A percentile compares a stretch with the other conserved stretches of the same genome.
phyloP scores from a whole-genome alignment of 2,797 vertebrate genomes.

The Craterocephalus amniculus region DNA sequence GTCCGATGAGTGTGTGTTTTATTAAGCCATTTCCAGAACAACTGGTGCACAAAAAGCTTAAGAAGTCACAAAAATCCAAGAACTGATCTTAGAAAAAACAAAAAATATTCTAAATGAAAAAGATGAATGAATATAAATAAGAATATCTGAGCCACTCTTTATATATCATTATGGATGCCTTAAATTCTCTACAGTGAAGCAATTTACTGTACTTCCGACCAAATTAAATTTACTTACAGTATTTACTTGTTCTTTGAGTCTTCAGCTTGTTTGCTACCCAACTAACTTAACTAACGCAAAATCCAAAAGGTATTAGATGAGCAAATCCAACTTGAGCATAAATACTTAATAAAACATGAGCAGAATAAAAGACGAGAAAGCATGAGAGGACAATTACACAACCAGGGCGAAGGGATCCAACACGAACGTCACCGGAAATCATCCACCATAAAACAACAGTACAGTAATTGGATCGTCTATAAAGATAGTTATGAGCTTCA shows the following conservation, averaged over 20 bases:
- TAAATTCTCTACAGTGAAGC: background rate
- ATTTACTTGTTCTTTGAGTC: background rate
- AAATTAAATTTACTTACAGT: background rate
- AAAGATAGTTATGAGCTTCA: slow-evolving; percentile 48
- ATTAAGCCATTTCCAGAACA: background rate
- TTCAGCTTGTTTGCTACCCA: background rate
- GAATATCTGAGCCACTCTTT: background rate
- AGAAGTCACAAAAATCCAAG: background rate
- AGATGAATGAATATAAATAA: no score
- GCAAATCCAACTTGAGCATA: background rate
- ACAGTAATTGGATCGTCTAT: slow-evolving; percentile 57
- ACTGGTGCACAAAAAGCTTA: background rate
- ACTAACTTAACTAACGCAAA: background rate
- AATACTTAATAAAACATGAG: background rate
- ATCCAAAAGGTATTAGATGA: background rate
- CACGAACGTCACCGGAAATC: slow-evolving; percentile 16
- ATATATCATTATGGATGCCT: no score
- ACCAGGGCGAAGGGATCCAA: background rate
- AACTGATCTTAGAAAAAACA: no score
- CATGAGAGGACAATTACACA: background rate
- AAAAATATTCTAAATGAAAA: no score
- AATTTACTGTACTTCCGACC: background rate
- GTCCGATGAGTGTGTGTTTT: background rate
- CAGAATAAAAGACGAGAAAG: background rate
- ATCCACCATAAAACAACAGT: slow-evolving; percentile 28